phyloP scores from a whole-genome alignment of 1,140 invertebrate species.

The Zeugodacus cucurbitae region DNA sequence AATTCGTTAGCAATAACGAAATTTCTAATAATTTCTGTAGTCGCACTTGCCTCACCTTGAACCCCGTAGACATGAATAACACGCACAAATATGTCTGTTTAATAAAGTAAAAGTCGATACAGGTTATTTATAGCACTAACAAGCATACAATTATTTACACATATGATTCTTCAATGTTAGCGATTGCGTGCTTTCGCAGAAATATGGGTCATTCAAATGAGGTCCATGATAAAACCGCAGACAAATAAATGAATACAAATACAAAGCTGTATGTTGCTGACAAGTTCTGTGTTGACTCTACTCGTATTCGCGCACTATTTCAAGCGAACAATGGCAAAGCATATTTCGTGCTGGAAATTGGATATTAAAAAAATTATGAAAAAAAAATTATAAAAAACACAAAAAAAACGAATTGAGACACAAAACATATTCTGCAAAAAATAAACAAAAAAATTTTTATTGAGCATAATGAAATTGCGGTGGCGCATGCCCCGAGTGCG shows the following conservation, averaged over 20 bases:
- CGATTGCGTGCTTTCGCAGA: not conserved
- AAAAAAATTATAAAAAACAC: not conserved
- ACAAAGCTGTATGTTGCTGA: not conserved
- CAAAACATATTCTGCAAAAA: too few relatives aligned
- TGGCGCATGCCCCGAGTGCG: conserved; percentile 3
- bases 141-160: not conserved
- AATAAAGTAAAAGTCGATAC: not conserved
- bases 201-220: not conserved
- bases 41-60: not conserved
- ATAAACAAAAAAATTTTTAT: not conserved
- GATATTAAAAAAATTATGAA: not conserved
- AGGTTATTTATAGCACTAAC: not conserved
- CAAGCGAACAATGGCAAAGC: not conserved
- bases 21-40: too few relatives aligned
- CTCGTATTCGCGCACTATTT: not conserved
- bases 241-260: too few relatives aligned
- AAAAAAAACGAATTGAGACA: not conserved
- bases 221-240: not conserved
- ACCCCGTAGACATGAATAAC: not conserved
- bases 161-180: not conserved
- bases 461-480: not conserved
- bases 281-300: not conserved
- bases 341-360: not conserved
- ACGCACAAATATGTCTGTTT: not conserved
- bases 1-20: too few relatives aligned